Conservation (phyloP, 2,797 vertebrate species). For the Pseudocheirus occidentalis region DNA sequence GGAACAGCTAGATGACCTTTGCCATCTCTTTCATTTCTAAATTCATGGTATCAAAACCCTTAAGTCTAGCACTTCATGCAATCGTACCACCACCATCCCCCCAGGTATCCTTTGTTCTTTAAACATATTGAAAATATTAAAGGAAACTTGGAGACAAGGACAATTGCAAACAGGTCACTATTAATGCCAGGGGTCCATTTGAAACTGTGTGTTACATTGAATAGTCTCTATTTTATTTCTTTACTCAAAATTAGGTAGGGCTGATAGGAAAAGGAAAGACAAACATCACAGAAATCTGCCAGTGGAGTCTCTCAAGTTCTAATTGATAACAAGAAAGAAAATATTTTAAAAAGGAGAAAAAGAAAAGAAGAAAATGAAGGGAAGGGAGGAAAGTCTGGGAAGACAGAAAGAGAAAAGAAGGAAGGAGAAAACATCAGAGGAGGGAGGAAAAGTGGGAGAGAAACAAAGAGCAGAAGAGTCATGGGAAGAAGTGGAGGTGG, state of each 20-base stretch:
- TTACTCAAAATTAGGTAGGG: constrained; percentile 39
- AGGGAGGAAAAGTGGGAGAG: not conserved
- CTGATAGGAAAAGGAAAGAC: constrained; percentile 46
- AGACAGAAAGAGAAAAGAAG: not conserved
- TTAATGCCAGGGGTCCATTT: not conserved
- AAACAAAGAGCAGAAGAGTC: not conserved
- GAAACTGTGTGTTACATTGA: not conserved
- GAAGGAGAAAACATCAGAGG: not conserved
- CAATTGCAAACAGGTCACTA: constrained; percentile 36
- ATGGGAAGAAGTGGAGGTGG: constrained; percentile 15
- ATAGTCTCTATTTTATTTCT: constrained; percentile 36
- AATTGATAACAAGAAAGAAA: not conserved
- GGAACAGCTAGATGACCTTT: not conserved
- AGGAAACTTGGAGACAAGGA: not conserved
- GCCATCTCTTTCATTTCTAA: not conserved
- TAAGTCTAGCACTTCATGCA: not conserved
- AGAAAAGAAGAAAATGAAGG: not conserved
- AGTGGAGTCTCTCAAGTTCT: constrained; percentile 36
- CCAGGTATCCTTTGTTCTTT: constrained; percentile 1
- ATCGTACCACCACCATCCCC: no score
- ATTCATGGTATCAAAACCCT: not conserved
- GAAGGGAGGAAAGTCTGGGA: not conserved
- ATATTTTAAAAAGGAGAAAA: not conserved
- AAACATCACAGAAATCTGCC: constrained; percentile 45
- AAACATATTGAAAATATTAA: not conserved